Percentiles rank a stretch among this genome's conserved stretches.
phyloP scores from a whole-genome alignment of 2,888 invertebrate species.

The Andrena hattorfiana region DNA sequence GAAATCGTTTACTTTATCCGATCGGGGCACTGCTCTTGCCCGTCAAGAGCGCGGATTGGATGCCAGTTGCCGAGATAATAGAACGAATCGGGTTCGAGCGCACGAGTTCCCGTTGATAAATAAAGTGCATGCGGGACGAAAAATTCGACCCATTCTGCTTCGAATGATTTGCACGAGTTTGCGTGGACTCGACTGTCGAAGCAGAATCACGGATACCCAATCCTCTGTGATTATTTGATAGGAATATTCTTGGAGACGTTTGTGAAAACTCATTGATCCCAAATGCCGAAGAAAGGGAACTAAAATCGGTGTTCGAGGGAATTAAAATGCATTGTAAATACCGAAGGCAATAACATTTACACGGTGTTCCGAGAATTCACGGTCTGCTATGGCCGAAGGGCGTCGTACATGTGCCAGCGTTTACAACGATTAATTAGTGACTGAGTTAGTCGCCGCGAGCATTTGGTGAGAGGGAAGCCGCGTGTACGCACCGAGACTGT shows the following conservation, averaged over 20 bases:
- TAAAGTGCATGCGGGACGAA: not conserved
- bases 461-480: constrained; percentile 2
- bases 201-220: not conserved
- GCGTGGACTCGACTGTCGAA: not conserved
- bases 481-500: constrained; percentile 3
- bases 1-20: not conserved
- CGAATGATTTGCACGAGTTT: not conserved
- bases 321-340: no score
- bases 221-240: not conserved
- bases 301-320: no score
- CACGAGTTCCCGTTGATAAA: not conserved
- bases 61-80: not conserved
- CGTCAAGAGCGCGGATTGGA: not conserved
- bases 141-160: not conserved
- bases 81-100: not conserved
- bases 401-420: not conserved
- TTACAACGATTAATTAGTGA: constrained; percentile 49
- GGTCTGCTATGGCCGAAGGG: not conserved
- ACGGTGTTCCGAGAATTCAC: not conserved
- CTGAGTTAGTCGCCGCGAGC: constrained; percentile 26
- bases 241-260: no score
- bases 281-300: no score
- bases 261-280: no score
- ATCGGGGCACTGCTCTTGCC: no score
- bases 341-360: not conserved